Conservation (phyloP, 2,888 invertebrate species). For the Gibbula magus region DNA sequence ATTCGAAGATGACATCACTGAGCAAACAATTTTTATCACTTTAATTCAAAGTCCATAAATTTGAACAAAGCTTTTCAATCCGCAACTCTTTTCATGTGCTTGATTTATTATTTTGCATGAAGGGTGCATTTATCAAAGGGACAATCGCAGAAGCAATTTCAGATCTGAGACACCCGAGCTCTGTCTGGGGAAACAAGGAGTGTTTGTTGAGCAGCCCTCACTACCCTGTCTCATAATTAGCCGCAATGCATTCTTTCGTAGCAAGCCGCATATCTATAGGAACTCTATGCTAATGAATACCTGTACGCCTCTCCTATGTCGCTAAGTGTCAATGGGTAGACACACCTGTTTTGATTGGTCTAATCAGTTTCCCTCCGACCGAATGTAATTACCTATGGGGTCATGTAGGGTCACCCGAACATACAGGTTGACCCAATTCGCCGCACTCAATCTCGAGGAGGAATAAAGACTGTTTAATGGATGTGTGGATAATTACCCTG, state of each 20-base stretch:
- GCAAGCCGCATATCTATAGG: slow-evolving; percentile 19
- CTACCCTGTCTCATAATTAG: slow-evolving; percentile 12
- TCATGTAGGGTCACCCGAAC: slow-evolving; percentile 16
- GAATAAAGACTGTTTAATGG: slow-evolving; percentile 21
- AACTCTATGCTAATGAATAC: slow-evolving; percentile 16
- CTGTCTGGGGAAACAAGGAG: not conserved
- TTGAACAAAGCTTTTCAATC: too few species aligned
- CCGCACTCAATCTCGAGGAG: not conserved
- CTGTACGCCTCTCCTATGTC: slow-evolving; percentile 22
- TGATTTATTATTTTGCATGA: too few species aligned
- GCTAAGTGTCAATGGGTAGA: not conserved
- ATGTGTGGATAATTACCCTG: slow-evolving; percentile 31
- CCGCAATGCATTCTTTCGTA: slow-evolving; percentile 6
- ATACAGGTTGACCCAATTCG: slow-evolving; percentile 24
- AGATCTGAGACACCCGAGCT: not conserved
- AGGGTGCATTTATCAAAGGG: not conserved
- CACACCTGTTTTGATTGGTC: slow-evolving; percentile 34
- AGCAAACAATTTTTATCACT: too few species aligned
- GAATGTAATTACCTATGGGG: slow-evolving; percentile 34
- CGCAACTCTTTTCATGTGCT: too few species aligned
- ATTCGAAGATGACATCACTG: too few species aligned
- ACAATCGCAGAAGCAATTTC: not conserved
- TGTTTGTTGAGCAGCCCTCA: not conserved
- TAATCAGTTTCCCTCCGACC: slow-evolving; percentile 35
- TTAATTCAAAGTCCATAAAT: too few species aligned